A percentile compares a stretch with the other conserved stretches of the same genome.
Evolutionary conservation across 2,113 vertebrate genomes (phyloP).

Genomic region (Vireo altiloquus): DNA sequence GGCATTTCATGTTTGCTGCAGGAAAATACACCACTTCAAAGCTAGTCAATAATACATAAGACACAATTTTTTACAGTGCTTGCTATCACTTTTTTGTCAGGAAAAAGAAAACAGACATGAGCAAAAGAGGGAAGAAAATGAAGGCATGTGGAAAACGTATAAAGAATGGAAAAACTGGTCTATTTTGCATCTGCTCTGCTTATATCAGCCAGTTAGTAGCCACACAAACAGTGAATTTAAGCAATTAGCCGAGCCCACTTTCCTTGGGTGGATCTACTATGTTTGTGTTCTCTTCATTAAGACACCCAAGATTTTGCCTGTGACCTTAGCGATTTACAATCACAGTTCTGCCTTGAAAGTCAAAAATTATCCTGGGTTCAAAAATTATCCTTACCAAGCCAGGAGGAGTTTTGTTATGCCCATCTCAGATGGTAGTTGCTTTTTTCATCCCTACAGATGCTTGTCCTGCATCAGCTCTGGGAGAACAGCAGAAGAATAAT

Average conservation of each 20-base stretch:
- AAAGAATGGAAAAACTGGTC: neutral
- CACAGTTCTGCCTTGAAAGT: neutral
- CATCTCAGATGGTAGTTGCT: neutral
- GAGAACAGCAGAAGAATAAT: neutral
- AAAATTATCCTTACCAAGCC: neutral
- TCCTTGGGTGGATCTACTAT: neutral
- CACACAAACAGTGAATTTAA: neutral
- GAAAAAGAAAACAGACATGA: neutral
- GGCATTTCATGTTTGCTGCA: neutral
- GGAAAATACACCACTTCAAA: neutral
- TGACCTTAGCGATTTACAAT: neutral
- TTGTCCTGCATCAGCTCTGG: neutral
- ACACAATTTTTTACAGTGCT: neutral
- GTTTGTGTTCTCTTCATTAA: neutral
- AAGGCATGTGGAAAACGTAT: neutral
- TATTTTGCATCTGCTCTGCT: neutral
- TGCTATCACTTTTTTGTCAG: neutral
- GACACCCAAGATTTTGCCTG: neutral
- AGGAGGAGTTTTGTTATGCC: neutral
- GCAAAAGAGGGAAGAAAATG: neutral
- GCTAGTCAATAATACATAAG: neutral
- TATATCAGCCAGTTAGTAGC: neutral
- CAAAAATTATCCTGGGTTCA: neutral
- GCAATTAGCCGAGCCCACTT: neutral
- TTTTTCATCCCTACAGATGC: neutral